phyloP scores from a whole-genome alignment of 2,113 vertebrate species.

The Lasiurus cinereus region DNA sequence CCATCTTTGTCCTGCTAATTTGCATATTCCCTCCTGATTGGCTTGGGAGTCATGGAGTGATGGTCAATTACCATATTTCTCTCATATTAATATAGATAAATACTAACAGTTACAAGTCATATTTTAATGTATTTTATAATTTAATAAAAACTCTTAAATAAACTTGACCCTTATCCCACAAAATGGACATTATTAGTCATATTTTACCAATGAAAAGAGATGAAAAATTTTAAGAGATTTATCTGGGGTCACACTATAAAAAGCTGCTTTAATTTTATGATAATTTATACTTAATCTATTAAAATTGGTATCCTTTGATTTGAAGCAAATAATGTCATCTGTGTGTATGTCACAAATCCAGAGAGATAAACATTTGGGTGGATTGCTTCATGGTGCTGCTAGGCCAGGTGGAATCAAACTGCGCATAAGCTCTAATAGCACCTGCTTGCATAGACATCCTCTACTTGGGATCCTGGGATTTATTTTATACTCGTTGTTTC shows the following conservation, averaged over 20 bases:
- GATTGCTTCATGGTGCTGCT: not conserved
- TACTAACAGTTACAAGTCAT: not conserved
- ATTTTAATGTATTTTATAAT: not conserved
- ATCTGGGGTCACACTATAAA: not conserved
- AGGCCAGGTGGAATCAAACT: not conserved
- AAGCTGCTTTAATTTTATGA: not conserved
- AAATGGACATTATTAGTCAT: not conserved
- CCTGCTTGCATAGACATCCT: not conserved
- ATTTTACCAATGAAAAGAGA: not conserved
- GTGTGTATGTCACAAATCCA: not conserved
- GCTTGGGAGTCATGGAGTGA: no score
- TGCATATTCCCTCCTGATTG: no score
- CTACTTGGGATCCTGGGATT: not conserved
- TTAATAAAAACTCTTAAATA: not conserved
- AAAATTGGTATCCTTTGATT: not conserved
- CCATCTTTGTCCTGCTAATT: no score
- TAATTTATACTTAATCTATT: not conserved
- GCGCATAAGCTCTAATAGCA: not conserved
- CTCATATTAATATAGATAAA: not conserved
- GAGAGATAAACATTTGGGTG: not conserved
- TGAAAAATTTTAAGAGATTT: not conserved
- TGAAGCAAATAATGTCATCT: not conserved
- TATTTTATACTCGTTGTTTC: not conserved
- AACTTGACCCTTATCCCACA: not conserved
- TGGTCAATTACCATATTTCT: no score